Conservation (phyloP, 2,888 invertebrate genomes). For the Drosophila borborema region DNA sequence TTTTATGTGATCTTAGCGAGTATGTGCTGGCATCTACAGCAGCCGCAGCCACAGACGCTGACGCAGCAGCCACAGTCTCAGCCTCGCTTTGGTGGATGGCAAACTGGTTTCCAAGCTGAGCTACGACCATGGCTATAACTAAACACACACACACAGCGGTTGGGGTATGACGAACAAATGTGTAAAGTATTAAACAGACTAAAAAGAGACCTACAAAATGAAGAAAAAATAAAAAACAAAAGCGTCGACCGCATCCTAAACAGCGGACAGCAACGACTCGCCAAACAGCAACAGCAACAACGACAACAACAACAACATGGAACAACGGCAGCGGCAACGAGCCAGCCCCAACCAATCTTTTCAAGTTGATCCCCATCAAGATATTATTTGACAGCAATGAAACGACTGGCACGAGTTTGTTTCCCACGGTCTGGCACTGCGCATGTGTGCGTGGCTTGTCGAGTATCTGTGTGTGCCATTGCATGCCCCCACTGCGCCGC, state of each 20-base stretch:
- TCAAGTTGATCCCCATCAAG: constrained; percentile 84
- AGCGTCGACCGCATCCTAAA: constrained; percentile 80
- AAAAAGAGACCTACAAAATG: constrained; percentile 62
- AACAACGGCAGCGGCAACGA: constrained; percentile 48
- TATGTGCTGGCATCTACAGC: constrained; percentile 81
- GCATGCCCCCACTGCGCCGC: constrained; percentile 20
- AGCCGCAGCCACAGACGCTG: constrained; percentile 41
- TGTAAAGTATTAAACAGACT: constrained; percentile 77
- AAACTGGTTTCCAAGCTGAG: constrained; percentile 68
- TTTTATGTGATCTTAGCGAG: constrained; percentile 76
- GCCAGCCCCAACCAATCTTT: constrained; percentile 80
- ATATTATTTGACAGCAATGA: constrained; percentile 85
- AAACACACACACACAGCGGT: constrained; percentile 46
- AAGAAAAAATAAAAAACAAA: constrained; percentile 53
- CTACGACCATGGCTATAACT: constrained; percentile 56
- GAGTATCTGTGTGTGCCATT: constrained; percentile 41
- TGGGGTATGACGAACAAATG: constrained; percentile 79
- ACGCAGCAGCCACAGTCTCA: constrained; percentile 51
- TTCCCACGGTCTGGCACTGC: constrained; percentile 84
- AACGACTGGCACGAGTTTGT: constrained; percentile 85
- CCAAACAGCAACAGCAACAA: constrained; percentile 52
- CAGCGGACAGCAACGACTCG: constrained; percentile 68
- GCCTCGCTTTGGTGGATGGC: constrained; percentile 80
- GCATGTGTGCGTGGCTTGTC: constrained; percentile 53
- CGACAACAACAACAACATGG: constrained; percentile 23